phyloP scores from a whole-genome alignment of 2,113 vertebrate species.

The Zosterops lateralis region DNA sequence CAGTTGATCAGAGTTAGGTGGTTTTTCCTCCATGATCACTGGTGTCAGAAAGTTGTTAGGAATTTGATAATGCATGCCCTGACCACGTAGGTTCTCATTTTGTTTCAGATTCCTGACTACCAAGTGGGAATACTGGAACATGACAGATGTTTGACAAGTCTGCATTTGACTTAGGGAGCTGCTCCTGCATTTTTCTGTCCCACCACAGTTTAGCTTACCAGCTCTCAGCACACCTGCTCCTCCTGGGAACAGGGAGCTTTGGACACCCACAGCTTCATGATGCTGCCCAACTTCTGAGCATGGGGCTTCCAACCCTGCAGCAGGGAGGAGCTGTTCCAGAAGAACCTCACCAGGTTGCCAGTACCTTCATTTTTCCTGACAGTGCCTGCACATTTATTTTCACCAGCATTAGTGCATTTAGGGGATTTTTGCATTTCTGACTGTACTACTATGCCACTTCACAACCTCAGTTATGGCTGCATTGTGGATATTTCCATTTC shows the following conservation, averaged over 20 bases:
- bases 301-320: background rate
- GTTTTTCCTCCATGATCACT: background rate
- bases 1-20: background rate
- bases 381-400: background rate
- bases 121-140: background rate
- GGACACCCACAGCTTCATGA: background rate
- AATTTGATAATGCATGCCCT: background rate
- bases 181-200: background rate
- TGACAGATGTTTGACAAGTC: background rate
- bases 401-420: background rate
- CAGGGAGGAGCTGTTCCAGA: background rate
- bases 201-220: background rate
- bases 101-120: background rate
- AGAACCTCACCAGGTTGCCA: background rate
- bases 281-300: background rate
- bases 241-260: background rate
- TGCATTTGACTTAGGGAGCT: background rate
- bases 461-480: background rate
- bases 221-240: background rate
- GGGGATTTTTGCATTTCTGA: background rate
- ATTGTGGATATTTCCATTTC: background rate
- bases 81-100: background rate
- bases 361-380: background rate
- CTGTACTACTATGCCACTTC: background rate
- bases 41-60: background rate